Evolutionary conservation across 2,888 invertebrate genomes (phyloP), one percentile per base, ranked within the genome.

Genomic region (Apamea anceps): DNA sequence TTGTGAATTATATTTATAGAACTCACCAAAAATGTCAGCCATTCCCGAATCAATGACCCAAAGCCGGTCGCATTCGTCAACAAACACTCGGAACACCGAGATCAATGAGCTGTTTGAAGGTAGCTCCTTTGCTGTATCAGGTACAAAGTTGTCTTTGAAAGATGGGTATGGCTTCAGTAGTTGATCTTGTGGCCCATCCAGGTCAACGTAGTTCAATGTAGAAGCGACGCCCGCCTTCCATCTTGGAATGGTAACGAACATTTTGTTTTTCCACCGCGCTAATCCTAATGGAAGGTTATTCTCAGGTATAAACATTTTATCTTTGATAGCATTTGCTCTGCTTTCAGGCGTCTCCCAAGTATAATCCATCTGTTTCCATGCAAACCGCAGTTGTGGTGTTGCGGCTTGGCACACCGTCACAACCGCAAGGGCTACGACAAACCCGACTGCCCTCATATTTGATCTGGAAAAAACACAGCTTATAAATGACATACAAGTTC

Each of bases 31-130:
- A 94, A 98, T 98, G 92, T 98, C 98, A 66, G 98, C 98, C 62
- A 98, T 94, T 76, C 98, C 99, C 0, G 98, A 98, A 92, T 99
- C 98, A 94, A 99, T 97, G 10, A 98, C 98, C 98, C 99, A 99
- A 15, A 99, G 97, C 68, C 99, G 97, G 92, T 98, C 98, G 90
- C 99, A 99, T 10, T 97, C 97, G 92, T 99, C 99, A 1, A 98
- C 98, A 85, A 97, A 97, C 42, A 98, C 96, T 82, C 99, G 97
- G 94, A 98, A 98, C 8, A 98, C 98, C 5, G 98, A 98, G 74
- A 98, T 96, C 67, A 98, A 97, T 0, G 97, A 97, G 77, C 97
- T 97, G 84, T 98, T 97, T 7, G 97, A 96, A 63, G 96, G 96
- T 7, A 97, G 88, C 54, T 93, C 93, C 8, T 95, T 95, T 2